These are phyloP conservation scores for Drosophila antonietae DNA, from an alignment of 2,888 invertebrate species.

Conservation along the genomic window DNA sequence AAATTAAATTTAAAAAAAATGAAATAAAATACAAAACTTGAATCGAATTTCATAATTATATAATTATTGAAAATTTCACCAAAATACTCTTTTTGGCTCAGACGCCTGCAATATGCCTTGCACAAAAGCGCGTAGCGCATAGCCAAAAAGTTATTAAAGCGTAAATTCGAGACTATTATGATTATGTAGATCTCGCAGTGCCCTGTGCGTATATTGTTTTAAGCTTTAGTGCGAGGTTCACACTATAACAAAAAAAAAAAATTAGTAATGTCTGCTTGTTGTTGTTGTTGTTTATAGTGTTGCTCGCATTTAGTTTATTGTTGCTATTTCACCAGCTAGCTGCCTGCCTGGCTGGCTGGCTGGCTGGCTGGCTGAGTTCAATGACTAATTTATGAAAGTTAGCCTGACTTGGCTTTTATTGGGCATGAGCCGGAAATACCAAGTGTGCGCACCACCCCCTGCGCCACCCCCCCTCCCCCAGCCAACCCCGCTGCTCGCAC, in stretches of 20 bases:
- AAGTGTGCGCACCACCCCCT: background rate
- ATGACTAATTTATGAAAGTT: constrained; percentile 79
- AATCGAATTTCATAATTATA: background rate
- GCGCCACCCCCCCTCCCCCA: background rate
- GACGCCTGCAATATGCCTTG: constrained; percentile 22
- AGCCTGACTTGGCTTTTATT: constrained; percentile 55
- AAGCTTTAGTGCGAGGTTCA: constrained; percentile 62
- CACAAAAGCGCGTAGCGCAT: constrained; percentile 35
- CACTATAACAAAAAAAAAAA: constrained; percentile 66
- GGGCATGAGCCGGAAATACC: constrained; percentile 40
- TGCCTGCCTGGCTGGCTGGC: constrained; percentile 39
- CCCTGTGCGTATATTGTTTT: constrained; percentile 63
- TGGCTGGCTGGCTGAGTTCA: constrained; percentile 59
- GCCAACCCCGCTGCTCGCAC: background rate
- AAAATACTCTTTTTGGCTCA: background rate
- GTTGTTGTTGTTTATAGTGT: constrained; percentile 36
- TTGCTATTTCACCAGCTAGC: constrained; percentile 37
- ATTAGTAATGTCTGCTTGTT: constrained; percentile 55
- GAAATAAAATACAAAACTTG: too few relatives aligned
- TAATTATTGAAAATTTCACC: background rate
- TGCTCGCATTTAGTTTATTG: constrained; percentile 62
- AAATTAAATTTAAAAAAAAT: too few relatives aligned
- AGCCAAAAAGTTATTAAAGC: constrained; percentile 68
- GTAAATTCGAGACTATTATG: constrained; percentile 62
- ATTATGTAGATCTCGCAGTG: constrained; percentile 44